Conservation (phyloP, 2,888 invertebrate genomes). For the Aporophyla nigra region DNA sequence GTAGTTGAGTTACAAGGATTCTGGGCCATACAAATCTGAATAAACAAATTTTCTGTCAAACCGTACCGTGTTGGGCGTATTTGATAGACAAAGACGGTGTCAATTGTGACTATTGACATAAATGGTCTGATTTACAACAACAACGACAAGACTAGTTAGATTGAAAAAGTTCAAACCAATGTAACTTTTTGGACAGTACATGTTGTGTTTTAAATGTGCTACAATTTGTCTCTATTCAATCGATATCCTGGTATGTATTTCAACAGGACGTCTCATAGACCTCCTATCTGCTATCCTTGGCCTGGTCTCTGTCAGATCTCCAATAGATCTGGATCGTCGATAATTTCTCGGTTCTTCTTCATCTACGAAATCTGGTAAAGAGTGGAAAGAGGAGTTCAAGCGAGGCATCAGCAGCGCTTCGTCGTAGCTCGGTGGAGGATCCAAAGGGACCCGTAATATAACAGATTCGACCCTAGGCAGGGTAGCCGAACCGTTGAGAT, state of each 20-base stretch:
- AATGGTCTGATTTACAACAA: not conserved
- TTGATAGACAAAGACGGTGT: not conserved
- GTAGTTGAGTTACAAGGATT: too few relatives aligned
- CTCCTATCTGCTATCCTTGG: slow-evolving; percentile 81
- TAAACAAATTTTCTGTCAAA: not conserved
- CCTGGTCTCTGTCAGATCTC: slow-evolving; percentile 84
- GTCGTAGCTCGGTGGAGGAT: slow-evolving; percentile 93
- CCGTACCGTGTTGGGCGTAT: too few relatives aligned
- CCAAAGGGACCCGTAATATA: slow-evolving; percentile 82
- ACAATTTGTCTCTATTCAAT: slow-evolving; percentile 31
- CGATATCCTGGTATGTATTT: slow-evolving; percentile 75
- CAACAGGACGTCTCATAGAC: slow-evolving; percentile 84
- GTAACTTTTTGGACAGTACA: not conserved
- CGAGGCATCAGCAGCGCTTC: slow-evolving; percentile 94
- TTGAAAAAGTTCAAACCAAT: not conserved
- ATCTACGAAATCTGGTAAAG: slow-evolving; percentile 87
- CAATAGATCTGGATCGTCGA: slow-evolving; percentile 87
- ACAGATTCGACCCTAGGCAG: slow-evolving; percentile 79
- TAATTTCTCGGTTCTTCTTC: slow-evolving; percentile 77
- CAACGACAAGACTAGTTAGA: not conserved
- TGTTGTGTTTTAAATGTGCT: not conserved
- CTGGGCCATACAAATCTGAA: not conserved
- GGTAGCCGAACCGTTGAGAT: slow-evolving; percentile 75
- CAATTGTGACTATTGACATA: not conserved
- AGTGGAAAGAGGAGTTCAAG: slow-evolving; percentile 92